Evolutionary conservation across 1,140 invertebrate genomes (phyloP).

Genomic region (Platyscapa corneri): DNA sequence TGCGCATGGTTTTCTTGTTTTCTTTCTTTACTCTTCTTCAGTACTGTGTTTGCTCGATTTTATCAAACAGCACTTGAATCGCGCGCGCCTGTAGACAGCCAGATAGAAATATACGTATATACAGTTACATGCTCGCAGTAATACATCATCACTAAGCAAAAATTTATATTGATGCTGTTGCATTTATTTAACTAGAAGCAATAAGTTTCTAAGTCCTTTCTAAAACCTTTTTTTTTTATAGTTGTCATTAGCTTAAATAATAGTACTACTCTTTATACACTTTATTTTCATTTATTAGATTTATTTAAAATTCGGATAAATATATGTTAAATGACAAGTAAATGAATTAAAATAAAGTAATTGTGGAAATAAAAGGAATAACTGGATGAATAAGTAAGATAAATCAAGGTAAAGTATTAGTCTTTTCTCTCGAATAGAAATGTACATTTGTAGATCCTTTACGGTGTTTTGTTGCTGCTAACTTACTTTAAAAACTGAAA

Average conservation of each 20-base stretch:
- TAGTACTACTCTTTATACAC: too few relatives aligned
- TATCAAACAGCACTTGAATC: conserved; percentile 19
- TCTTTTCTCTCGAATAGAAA: not conserved
- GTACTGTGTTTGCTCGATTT: conserved; percentile 36
- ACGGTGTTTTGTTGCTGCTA: not conserved
- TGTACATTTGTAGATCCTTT: not conserved
- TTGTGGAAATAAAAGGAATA: not conserved
- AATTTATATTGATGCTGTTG: not conserved
- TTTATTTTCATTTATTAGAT: too few relatives aligned
- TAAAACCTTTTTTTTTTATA: too few relatives aligned
- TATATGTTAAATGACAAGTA: not conserved
- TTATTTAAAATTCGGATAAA: too few relatives aligned
- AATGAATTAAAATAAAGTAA: not conserved
- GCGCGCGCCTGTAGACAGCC: not conserved
- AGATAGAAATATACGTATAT: not conserved
- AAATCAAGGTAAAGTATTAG: not conserved
- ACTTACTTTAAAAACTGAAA: not conserved
- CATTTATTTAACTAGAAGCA: not conserved
- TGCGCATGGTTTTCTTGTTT: conserved; percentile 12
- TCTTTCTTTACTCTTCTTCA: conserved; percentile 23
- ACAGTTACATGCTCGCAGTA: not conserved
- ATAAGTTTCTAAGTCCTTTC: not conserved
- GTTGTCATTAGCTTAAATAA: too few relatives aligned
- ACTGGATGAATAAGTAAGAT: not conserved
- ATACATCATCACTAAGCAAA: not conserved